Base-by-base conservation (phyloP, 2,113 vertebrate genomes). In the Ceyx cyanopectus region DNA sequence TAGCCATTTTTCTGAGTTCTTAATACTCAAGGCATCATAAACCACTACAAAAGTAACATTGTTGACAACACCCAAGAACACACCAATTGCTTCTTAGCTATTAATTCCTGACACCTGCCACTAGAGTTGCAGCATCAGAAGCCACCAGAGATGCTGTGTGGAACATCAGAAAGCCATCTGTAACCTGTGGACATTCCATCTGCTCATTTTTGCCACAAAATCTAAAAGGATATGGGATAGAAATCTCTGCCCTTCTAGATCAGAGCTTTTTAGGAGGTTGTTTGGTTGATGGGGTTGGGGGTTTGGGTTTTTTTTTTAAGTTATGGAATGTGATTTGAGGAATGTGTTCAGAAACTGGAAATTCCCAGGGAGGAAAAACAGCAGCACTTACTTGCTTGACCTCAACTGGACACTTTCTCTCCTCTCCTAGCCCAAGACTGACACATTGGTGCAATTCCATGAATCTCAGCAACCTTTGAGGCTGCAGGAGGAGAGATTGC, bases 1-100 rank as follows among this genome's bases (percentile, higher is more conserved):
- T 87, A 74, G 46, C 40, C 27, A 81, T 7, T 76, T 50, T 95
- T 69, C 58, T 45, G 14, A 88, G 75, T 90, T 86, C 93, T 63
- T 70, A 79, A 72, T 41, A 57, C 6, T 79, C 72, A 73, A 69
- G 23, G 32, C 54, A 69, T 11, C 21, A 82, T 29, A 73, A 94
- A 69, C 27, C 29, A 81, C 11, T 48, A 68, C 1, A 2, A 54
- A 82, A 69, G 27, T 34, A 51, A 74, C 34, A 62, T 2, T 66
- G n/a, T 43, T 82, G 60, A 91, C 24, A 58, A 85, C 27, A 46
- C 6, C 41, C 17, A 79, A 43, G 32, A 91, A 19, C 14, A 65
- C 32, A 58, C 7, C 2, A 0, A 54, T 80, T 92, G 66, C 27
- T 66, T 46, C 29, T 81, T 24, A 75, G 26, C 50, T 65, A n/a